Conservation (phyloP, 2,113 vertebrate genomes). For the Halcyon malimbica region DNA sequence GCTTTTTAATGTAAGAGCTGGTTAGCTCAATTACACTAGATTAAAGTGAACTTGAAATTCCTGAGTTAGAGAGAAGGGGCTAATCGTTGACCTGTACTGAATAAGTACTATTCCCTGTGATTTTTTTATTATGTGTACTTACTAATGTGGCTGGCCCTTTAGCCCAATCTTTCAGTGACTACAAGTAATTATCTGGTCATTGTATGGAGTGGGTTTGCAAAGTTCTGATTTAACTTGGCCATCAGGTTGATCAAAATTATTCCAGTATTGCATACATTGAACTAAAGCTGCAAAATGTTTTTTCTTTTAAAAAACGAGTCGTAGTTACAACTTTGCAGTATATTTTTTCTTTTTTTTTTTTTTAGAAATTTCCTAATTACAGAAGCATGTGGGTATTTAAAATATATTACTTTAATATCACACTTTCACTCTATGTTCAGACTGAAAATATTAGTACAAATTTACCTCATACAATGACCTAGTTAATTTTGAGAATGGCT, state of each 20-base stretch:
- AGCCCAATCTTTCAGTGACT: background rate
- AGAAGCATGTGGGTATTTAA: background rate
- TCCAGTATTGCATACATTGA: background rate
- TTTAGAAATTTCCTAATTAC: background rate
- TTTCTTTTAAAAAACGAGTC: background rate
- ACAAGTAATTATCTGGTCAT: background rate
- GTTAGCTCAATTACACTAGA: conserved; percentile 68
- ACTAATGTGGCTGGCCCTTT: conserved; percentile 21
- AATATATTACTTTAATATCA: background rate
- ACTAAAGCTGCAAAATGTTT: background rate
- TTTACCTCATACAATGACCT: background rate
- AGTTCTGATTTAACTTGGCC: background rate
- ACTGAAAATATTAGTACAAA: background rate
- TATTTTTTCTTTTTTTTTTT: background rate
- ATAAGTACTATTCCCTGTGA: conserved; percentile 16
- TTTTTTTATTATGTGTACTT: background rate
- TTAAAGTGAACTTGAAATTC: conserved; percentile 72
- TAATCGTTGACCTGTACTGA: conserved; percentile 59
- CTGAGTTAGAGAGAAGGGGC: conserved; percentile 46
- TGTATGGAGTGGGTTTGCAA: background rate
- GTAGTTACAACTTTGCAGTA: background rate
- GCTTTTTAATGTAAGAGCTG: conserved; percentile 71
- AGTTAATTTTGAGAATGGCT: background rate
- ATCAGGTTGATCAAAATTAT: background rate
- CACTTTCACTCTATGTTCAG: background rate